Conservation (phyloP, 2,113 vertebrate species). For the Daboia siamensis region DNA sequence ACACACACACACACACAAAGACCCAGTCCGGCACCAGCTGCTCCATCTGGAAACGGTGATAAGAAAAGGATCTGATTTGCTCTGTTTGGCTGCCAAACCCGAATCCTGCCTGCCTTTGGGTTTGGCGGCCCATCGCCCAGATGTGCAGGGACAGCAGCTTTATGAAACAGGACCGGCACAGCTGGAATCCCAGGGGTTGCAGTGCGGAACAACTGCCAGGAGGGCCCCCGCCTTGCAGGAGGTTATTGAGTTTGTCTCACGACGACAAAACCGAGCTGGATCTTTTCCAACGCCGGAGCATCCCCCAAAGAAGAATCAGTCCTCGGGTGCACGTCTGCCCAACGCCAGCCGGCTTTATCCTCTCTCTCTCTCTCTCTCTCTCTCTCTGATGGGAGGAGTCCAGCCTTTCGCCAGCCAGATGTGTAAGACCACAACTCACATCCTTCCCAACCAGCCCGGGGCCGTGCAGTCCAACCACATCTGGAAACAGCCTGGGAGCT, state of each 20-base stretch:
- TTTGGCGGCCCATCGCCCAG: neutral
- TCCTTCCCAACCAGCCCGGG: neutral
- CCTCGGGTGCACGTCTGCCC: too few species aligned
- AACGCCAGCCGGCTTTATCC: neutral
- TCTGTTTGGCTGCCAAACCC: neutral
- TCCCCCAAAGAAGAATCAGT: too few species aligned
- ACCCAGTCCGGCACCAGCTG: slow-evolving; percentile 20
- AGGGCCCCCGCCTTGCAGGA: neutral
- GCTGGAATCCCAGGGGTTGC: neutral
- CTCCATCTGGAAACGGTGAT: neutral
- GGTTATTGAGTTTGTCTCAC: neutral
- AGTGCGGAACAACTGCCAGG: neutral
- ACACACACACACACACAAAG: too few species aligned
- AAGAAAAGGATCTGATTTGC: neutral
- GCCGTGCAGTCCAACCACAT: neutral
- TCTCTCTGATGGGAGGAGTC: neutral
- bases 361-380: neutral
- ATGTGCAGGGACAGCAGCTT: neutral
- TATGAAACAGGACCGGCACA: too few species aligned
- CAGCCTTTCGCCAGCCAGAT: neutral
- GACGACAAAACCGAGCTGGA: neutral
- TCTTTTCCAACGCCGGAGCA: too few species aligned
- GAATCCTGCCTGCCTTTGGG: neutral
- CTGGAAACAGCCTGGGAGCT: neutral
- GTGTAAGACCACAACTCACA: neutral